Evolutionary conservation across 2,113 vertebrate genomes (phyloP).

Genomic region (Nanger granti): DNA sequence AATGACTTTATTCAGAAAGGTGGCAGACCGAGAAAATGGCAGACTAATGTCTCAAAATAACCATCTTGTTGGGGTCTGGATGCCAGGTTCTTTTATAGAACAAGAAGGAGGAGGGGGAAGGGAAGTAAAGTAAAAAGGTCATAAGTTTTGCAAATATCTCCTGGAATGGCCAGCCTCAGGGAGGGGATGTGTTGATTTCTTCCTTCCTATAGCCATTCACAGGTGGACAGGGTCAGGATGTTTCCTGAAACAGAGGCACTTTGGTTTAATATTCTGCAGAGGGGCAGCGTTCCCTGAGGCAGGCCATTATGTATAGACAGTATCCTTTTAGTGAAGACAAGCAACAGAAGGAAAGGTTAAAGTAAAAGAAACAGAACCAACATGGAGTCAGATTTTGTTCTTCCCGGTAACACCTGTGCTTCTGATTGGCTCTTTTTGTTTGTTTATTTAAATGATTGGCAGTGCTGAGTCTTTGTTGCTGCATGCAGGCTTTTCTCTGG

Average conservation of each 20-base stretch:
- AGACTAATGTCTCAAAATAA: neutral
- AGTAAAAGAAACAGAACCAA: neutral
- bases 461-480: neutral
- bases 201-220: neutral
- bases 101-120: neutral
- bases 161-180: neutral
- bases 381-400: neutral
- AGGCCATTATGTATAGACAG: neutral
- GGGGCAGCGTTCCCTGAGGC: neutral
- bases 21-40: neutral
- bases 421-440: neutral
- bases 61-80: neutral
- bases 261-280: neutral
- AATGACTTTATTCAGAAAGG: neutral
- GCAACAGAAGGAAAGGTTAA: neutral
- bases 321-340: neutral
- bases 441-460: neutral
- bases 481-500: neutral
- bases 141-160: neutral
- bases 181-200: neutral
- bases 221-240: neutral
- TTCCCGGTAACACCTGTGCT: neutral
- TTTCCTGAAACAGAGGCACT: neutral
- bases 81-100: neutral
- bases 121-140: neutral